These are phyloP conservation scores for Lutjanus campechanus DNA, from an alignment of 2,797 vertebrate genomes.

Conservation along the genomic window DNA sequence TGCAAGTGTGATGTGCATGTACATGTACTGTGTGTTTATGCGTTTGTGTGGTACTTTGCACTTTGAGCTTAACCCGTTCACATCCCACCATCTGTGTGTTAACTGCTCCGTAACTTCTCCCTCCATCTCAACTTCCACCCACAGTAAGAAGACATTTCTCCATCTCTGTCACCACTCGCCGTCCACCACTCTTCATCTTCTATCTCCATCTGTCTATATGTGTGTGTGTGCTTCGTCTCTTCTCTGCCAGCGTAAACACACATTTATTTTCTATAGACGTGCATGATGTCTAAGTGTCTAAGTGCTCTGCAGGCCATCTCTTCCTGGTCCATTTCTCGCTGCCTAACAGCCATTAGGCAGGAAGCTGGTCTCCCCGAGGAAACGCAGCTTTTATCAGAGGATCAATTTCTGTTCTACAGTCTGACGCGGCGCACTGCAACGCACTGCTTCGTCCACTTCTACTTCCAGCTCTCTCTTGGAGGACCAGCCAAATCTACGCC, in stretches of 20 bases:
- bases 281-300: conserved; percentile 77
- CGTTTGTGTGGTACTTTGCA: conserved; percentile 31
- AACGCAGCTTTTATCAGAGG: conserved; percentile 79
- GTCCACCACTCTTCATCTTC: conserved; percentile 23
- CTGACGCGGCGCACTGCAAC: conserved; percentile 57
- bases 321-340: conserved; percentile 77
- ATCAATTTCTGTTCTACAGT: conserved; percentile 79
- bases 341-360: conserved; percentile 82
- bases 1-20: conserved; percentile 15
- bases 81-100: conserved; percentile 39
- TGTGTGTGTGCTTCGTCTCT: conserved; percentile 17
- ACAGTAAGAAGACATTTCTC: conserved; percentile 24
- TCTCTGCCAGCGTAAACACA: conserved; percentile 43
- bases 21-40: background rate
- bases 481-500: conserved; percentile 11
- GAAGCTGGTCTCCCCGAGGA: conserved; percentile 78
- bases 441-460: conserved; percentile 35
- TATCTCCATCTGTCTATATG: conserved; percentile 32
- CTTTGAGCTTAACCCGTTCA: conserved; percentile 29
- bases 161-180: conserved; percentile 34
- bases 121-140: conserved; percentile 18
- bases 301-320: conserved; percentile 77
- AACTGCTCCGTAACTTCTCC: conserved; percentile 32
- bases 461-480: conserved; percentile 15
- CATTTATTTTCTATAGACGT: conserved; percentile 71